Base-by-base conservation (phyloP, 2,797 vertebrate genomes). In the Rhinichthys osculus region DNA sequence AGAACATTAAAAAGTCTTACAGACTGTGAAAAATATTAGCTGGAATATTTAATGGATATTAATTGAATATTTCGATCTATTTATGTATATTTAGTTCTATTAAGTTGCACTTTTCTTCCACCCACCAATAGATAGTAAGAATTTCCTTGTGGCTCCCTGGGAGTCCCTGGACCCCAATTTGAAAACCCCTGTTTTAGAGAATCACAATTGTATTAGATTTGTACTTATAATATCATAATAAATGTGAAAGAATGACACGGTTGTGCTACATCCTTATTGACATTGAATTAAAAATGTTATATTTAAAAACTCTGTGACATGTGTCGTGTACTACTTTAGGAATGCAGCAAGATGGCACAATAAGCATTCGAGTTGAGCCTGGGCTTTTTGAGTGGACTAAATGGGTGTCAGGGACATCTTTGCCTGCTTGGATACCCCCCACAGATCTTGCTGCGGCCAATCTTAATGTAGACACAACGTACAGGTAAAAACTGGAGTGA, bases 361-460 rank as follows among this genome's bases (percentile, higher is more conserved):
- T 97, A 89, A 99, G 96, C 91, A 97, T 99, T 83, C 96, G 98
- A 0, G 92, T 99, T n/a, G 98, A 99, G 92, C 98, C 98, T 0
- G 98, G 98, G 44, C 92, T 99, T 86, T 99, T 99, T 89, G 98
- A 99, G 88, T 99, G 98, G 98, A 99, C 98, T 74, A 99, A 99
- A 93, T 99, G 98, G 98, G 97, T 99, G 57, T 94, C 98, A 10
- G 98, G 98, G 87, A 98, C 90, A 82, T 94, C 95, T 2, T 92
- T 99, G 85, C 98, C 98, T 2, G 93, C 94, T 10, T 99, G 98
- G 98, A 97, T 99, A 85, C 92, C 97, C 17, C 95, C 97, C 0
- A 78, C 95, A 71, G 98, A 99, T 44, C 93, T 99, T 91, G 96
- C 96, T 21, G 94, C 96, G 82, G 96, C 97, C 90, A 97, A 95